These are phyloP conservation scores for Paradoxurus hermaphroditus DNA, from an alignment of 2,113 vertebrate genomes.

Conservation along the genomic window DNA sequence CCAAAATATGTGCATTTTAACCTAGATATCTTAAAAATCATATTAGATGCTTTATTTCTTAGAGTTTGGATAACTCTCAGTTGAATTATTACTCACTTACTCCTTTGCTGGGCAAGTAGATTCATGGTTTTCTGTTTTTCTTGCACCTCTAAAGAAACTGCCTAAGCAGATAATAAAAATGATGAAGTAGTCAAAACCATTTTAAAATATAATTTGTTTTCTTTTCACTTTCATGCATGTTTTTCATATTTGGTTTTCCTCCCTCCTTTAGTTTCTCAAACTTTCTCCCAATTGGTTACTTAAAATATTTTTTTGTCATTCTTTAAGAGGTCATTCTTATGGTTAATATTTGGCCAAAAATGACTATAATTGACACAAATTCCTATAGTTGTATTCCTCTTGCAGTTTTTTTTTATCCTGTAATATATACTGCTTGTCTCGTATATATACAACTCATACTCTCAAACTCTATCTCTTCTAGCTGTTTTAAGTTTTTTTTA, in stretches of 20 bases:
- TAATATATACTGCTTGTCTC: neutral
- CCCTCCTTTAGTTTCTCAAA: neutral
- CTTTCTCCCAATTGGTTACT: neutral
- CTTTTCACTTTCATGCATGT: neutral
- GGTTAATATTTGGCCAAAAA: neutral
- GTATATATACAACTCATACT: fast-evolving
- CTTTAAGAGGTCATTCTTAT: neutral
- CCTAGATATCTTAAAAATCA: neutral
- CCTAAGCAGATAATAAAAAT: neutral
- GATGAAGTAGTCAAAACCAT: neutral
- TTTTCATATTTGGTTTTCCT: neutral
- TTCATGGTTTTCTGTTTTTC: neutral
- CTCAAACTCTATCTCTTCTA: neutral
- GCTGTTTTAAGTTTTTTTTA: neutral
- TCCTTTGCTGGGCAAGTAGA: neutral
- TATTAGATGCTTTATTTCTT: neutral
- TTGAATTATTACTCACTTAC: neutral
- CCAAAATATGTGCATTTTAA: neutral
- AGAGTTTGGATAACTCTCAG: neutral
- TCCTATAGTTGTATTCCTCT: neutral
- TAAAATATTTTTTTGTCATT: neutral
- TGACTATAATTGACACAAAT: neutral
- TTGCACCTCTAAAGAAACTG: neutral
- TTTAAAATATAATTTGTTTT: neutral
- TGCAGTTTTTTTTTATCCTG: neutral